These are phyloP conservation scores for Plemyria rubiginata DNA, from an alignment of 2,888 invertebrate genomes.

Conservation along the genomic window DNA sequence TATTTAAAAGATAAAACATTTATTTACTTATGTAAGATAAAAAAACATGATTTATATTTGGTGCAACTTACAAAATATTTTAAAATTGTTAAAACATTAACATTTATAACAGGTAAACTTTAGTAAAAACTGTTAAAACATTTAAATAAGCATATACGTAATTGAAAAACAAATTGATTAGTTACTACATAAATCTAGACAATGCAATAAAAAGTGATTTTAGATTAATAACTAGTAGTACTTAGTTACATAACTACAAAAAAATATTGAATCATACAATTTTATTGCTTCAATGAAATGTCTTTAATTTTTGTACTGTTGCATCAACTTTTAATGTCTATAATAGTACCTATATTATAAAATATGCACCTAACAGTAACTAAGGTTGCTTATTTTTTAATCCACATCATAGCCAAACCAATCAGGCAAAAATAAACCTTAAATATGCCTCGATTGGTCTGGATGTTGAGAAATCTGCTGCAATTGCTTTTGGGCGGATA, in stretches of 20 bases:
- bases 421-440: too few species aligned
- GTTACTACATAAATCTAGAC: constrained; percentile 21
- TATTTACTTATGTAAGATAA: constrained; percentile 45
- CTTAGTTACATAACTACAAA: too few species aligned
- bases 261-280: too few species aligned
- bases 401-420: too few species aligned
- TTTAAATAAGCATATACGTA: not conserved
- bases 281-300: too few species aligned
- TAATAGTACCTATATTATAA: too few species aligned
- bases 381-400: too few species aligned
- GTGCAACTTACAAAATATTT: constrained; percentile 60
- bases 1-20: constrained; percentile 41
- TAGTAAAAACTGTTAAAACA: constrained; percentile 32
- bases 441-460: too few species aligned
- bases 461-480: too few species aligned
- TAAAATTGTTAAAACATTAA: constrained; percentile 56
- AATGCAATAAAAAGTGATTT: not conserved
- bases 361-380: too few species aligned
- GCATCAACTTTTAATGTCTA: not conserved
- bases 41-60: constrained; percentile 54
- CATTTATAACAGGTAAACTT: constrained; percentile 27
- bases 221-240: too few species aligned
- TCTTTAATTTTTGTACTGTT: constrained; percentile 1
- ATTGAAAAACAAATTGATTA: constrained; percentile 11
- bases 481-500: too few species aligned